A percentile compares a stretch with the other conserved stretches of the same genome.
These are phyloP conservation scores for Uropsilus gracilis DNA, from an alignment of 2,113 vertebrate species.

Conservation along the genomic window DNA sequence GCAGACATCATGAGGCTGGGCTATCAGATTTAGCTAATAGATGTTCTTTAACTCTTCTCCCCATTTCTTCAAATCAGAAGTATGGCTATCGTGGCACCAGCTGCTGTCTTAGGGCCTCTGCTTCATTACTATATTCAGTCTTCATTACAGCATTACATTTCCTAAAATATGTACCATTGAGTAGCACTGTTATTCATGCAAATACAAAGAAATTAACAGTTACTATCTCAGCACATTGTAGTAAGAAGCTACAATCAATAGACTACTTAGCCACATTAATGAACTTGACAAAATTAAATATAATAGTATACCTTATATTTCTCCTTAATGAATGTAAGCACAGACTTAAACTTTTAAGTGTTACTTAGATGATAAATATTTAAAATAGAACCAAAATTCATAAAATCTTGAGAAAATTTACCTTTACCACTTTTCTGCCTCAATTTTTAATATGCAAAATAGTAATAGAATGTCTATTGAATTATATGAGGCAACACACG, in stretches of 20 bases:
- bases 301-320: not conserved
- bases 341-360: not conserved
- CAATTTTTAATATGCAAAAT: not conserved
- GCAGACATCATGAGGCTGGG: not conserved
- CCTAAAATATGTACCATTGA: not conserved
- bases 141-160: not conserved
- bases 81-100: not conserved
- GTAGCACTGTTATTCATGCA: not conserved
- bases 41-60: not conserved
- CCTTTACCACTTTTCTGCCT: not conserved
- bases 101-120: not conserved
- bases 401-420: constrained; percentile 1
- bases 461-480: not conserved
- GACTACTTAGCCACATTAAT: not conserved
- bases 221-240: not conserved
- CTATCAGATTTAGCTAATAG: not conserved
- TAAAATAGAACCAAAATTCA: not conserved
- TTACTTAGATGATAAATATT: not conserved
- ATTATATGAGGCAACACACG: not conserved
- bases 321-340: too few relatives aligned
- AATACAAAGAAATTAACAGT: constrained; percentile 16
- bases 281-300: not conserved
- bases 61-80: not conserved
- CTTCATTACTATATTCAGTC: constrained; percentile 9
- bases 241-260: constrained; percentile 3